Percentiles rank a stretch among this genome's conserved stretches.
phyloP scores from a whole-genome alignment of 1,140 invertebrate genomes.

The Samia ricini region DNA sequence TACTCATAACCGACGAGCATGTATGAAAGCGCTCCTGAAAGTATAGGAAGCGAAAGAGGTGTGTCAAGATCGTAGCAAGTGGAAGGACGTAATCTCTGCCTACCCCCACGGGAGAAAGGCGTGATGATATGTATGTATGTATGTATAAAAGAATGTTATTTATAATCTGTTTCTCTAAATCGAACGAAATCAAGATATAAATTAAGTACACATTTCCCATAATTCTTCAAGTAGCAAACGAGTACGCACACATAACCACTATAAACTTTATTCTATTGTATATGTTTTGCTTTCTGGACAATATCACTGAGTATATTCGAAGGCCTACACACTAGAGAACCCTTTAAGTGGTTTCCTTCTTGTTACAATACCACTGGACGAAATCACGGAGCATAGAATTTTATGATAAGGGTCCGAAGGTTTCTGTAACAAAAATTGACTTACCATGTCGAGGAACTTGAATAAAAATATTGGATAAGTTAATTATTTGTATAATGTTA shows the following conservation, averaged over 20 bases:
- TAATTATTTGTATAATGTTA: not conserved
- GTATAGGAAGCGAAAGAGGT: no score
- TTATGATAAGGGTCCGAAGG: not conserved
- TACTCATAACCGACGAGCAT: no score
- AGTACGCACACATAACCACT: not conserved
- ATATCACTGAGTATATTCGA: slow-evolving; percentile 10
- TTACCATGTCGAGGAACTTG: not conserved
- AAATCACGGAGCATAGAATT: not conserved
- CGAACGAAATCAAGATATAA: not conserved
- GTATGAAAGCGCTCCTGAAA: no score
- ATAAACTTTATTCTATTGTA: not conserved
- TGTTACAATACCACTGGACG: not conserved
- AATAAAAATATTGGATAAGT: not conserved
- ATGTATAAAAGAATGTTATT: no score
- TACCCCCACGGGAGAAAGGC: no score
- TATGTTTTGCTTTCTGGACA: slow-evolving; percentile 8
- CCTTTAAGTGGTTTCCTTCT: slow-evolving; percentile 18
- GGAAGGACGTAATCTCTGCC: no score
- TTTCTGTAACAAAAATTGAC: not conserved
- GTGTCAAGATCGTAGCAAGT: no score
- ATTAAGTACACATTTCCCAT: not conserved
- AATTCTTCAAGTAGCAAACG: not conserved
- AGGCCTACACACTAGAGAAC: slow-evolving; percentile 7
- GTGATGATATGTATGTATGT: no score
- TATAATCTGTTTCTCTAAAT: no score